Conservation (phyloP, 2,888 invertebrate species). For the Lasioglossum malachurum region DNA sequence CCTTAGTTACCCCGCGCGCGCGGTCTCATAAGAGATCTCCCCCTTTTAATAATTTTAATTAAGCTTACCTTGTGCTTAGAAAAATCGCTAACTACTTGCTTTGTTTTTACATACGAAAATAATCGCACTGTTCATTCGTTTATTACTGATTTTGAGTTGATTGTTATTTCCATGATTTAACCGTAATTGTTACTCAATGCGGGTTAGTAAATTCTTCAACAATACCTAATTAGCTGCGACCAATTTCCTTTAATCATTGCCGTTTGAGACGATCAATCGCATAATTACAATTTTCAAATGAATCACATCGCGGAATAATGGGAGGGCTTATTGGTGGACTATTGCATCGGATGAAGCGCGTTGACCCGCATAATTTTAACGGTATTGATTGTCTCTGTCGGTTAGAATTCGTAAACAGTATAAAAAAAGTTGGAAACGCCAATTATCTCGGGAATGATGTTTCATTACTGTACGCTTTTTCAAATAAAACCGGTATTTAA, state of each 20-base stretch:
- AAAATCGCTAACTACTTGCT: too few species aligned
- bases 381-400: constrained; percentile 24
- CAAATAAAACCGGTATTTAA: not conserved
- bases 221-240: constrained; percentile 17
- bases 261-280: not conserved
- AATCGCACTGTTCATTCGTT: too few species aligned
- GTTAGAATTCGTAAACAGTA: constrained; percentile 11
- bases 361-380: constrained; percentile 18
- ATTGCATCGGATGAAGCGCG: not conserved
- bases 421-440: not conserved
- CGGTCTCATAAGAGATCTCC: too few species aligned
- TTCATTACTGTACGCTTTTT: not conserved
- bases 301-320: constrained; percentile 22
- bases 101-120: too few species aligned
- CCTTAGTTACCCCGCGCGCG: too few species aligned
- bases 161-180: not conserved
- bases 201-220: not conserved
- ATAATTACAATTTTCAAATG: constrained; percentile 36
- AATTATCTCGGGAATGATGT: not conserved
- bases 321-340: constrained; percentile 10
- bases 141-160: not conserved
- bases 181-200: not conserved
- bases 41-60: too few species aligned
- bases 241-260: constrained; percentile 10
- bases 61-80: too few species aligned